Base-by-base conservation (phyloP, 2,797 vertebrate genomes). In the Harpagifer antarcticus region DNA sequence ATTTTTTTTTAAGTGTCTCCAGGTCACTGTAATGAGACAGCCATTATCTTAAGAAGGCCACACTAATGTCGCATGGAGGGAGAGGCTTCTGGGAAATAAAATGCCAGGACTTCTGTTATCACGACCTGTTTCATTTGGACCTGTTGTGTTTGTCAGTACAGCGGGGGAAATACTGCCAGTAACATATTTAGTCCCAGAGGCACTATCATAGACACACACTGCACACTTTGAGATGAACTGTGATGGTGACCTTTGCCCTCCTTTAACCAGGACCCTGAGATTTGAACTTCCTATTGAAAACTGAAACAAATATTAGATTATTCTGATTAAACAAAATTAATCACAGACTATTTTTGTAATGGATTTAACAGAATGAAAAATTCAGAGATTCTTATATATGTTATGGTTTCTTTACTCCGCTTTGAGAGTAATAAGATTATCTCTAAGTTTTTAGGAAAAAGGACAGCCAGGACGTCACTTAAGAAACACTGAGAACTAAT, bases 61-160 rank as follows among this genome's bases (percentile, higher is more conserved):
- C 56, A 76, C 58, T 56, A 57, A 14, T 45, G 59, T 59, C 64
- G 54, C 61, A 63, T 19, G 40, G 55, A 44, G 63, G n/a, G 33
- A 50, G 43, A 75, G 31, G 50, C 70, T 64, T 58, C 48, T 42
- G 33, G 61, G 67, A 77, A 69, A 45, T 49, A 66, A 87, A 89
- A 86, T 61, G 50, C 69, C 79, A 75, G 67, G 56, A 68, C 27
- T 27, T 27, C 27, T 63, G 79, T 89, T 89, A 87, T 91, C 79
- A 75, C 53, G 56, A 55, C 86, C 81, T 77, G 61, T 84, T 91
- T 92, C 86, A 82, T 78, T 37, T 54, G 52, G 27, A 27, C 27
- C 27, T 27, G 27, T 27, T 27, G 53, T 57, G 76, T 65, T 70
- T 59, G 66, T 65, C 63, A 53, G 68, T 48, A 60, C 67, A 68